Evolutionary conservation across 2,113 vertebrate species (phyloP).

Genomic region (Syngnathus scovelli): DNA sequence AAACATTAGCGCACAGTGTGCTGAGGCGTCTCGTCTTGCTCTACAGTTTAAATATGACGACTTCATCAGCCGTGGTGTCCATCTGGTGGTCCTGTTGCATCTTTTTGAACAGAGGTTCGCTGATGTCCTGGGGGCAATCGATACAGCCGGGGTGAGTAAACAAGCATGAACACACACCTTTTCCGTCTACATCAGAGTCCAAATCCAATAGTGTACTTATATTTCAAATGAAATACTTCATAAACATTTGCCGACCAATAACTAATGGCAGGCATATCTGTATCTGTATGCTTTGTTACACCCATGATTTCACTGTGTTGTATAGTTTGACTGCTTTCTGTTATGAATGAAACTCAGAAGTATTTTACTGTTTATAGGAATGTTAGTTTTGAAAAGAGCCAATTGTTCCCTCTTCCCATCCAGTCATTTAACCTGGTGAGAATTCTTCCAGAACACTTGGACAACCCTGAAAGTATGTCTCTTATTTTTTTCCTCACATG

Average conservation of each 20-base stretch:
- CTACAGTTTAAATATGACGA: slow-evolving; percentile 91
- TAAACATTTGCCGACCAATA: too few species aligned
- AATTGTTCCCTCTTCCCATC: slow-evolving; percentile 72
- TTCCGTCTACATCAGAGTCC: too few species aligned
- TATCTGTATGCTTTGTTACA: too few species aligned
- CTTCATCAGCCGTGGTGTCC: slow-evolving; percentile 96
- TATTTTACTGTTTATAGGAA: slow-evolving; percentile 1
- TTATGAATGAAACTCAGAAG: background rate
- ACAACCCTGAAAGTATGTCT: slow-evolving; percentile 95
- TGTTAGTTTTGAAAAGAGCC: slow-evolving; percentile 22
- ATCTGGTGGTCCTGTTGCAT: slow-evolving; percentile 93
- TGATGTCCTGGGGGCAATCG: slow-evolving; percentile 88
- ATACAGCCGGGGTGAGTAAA: slow-evolving; percentile 85
- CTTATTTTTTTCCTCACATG: slow-evolving; percentile 8
- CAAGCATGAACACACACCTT: background rate
- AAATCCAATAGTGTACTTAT: too few species aligned
- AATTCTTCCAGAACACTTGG: slow-evolving; percentile 98
- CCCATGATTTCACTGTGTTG: background rate
- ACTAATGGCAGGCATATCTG: too few species aligned
- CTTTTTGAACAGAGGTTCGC: slow-evolving; percentile 97
- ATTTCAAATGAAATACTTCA: too few species aligned
- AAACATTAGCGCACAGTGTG: background rate
- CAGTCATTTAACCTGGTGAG: slow-evolving; percentile 98
- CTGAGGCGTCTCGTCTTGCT: background rate
- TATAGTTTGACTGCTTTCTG: background rate